phyloP scores from a whole-genome alignment of 2,113 vertebrate species.

The Malurus elegans region DNA sequence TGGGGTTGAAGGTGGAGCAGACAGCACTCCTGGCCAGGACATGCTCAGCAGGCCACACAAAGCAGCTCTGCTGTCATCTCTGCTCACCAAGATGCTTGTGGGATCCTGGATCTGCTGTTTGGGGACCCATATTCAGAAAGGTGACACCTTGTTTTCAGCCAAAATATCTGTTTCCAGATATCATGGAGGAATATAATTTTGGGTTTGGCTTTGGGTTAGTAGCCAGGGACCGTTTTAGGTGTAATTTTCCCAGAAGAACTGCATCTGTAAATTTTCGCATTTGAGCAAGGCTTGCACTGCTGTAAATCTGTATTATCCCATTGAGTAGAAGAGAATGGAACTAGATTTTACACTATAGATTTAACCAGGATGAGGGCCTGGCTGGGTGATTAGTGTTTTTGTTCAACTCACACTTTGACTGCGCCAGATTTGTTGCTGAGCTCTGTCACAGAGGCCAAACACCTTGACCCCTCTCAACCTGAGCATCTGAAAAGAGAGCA shows the following conservation, averaged over 20 bases:
- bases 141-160: neutral
- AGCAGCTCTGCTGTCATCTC: neutral
- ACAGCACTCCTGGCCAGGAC: neutral
- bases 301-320: neutral
- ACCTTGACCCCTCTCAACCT: neutral
- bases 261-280: neutral
- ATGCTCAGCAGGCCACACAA: neutral
- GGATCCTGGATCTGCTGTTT: neutral
- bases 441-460: neutral
- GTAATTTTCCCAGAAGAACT: neutral
- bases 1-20: neutral
- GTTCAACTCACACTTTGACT: neutral
- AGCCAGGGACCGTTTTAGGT: neutral
- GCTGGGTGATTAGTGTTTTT: neutral
- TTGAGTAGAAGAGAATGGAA: neutral
- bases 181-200: fast-evolving
- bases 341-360: neutral
- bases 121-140: neutral
- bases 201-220: neutral
- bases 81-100: neutral
- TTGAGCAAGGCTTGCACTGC: neutral
- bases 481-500: neutral
- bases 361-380: neutral
- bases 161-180: neutral
- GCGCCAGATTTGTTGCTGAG: neutral